Base-by-base conservation (phyloP, 1,140 invertebrate genomes). In the Hyphantria cunea region DNA sequence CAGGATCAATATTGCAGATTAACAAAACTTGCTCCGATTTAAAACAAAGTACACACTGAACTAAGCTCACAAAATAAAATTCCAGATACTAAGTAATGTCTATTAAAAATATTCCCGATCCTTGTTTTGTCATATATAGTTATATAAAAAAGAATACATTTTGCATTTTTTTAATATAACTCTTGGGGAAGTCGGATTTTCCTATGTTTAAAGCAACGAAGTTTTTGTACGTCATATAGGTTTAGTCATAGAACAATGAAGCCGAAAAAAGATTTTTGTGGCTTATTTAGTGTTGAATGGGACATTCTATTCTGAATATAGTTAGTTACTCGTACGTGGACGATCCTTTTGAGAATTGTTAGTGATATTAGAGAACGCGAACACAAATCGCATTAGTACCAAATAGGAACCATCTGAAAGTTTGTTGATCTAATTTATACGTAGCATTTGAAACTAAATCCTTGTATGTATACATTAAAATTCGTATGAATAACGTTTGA, bases 151-250 rank as follows among this genome's bases (percentile, higher is more conserved):
- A n/a, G n/a, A n/a, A n/a, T n/a, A n/a, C n/a, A n/a, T n/a, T n/a
- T n/a, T n/a, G n/a, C n/a, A 25, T 8, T 25, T 55, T 55, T 55
- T 55, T 9, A n/a, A 55, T 12, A 55, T n/a, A 33, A 47, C 42
- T 37, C 25, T 10, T 41, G 25, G 14, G n/a, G 37, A 66, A 62
- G 56, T 63, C 53, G 63, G 53, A 64, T 66, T 66, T 49, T 15
- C 12, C 58, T 41, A 53, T 34, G 50, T 63, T 59, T 37, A 53
- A 64, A 55, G 31, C 2, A 45, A 48, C 51, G 37, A 61, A 52
- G 25, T 47, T 60, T 66, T 65, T 59, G 17, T 34, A 12, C 56
- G 53, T 60, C 17, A 6, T 10, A 54, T 6, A 17, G 39, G n/a
- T 3, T 52, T 49, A 32, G 14, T 32, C 17, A 41, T 13, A 41